Percentiles rank a stretch among this genome's conserved stretches.
These are phyloP conservation scores for Labeo calbasu DNA, from an alignment of 2,797 vertebrate species.

Conservation along the genomic window DNA sequence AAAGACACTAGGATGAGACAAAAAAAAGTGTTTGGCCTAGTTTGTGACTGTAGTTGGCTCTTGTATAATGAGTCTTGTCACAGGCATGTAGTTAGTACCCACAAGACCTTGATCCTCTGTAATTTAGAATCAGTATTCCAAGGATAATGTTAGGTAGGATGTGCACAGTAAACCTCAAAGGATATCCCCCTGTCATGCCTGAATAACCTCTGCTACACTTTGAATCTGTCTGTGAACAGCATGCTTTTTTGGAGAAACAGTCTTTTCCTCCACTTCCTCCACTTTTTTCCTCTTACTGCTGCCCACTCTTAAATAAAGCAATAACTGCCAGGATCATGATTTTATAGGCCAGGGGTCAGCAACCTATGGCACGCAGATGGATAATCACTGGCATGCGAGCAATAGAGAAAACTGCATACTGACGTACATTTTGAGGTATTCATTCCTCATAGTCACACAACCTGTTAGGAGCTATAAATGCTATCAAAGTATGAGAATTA, in stretches of 20 bases:
- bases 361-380: too few relatives aligned
- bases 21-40: slow-evolving; percentile 31
- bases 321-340: neutral
- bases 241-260: slow-evolving; percentile 3
- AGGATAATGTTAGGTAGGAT: slow-evolving; percentile 38
- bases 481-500: too few relatives aligned
- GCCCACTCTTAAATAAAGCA: neutral
- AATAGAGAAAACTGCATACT: too few relatives aligned
- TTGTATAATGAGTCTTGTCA: slow-evolving; percentile 25
- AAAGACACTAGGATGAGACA: neutral
- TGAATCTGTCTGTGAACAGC: neutral
- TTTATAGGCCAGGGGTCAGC: neutral
- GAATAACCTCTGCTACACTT: slow-evolving; percentile 2
- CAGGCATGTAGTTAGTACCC: slow-evolving; percentile 34
- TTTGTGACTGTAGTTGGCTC: slow-evolving; percentile 16
- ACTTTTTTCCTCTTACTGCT: too few relatives aligned
- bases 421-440: too few relatives aligned
- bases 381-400: too few relatives aligned
- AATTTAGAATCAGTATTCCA: slow-evolving; percentile 33
- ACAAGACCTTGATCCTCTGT: slow-evolving; percentile 8
- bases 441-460: too few relatives aligned
- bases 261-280: neutral
- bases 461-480: too few relatives aligned
- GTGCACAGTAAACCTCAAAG: slow-evolving; percentile 28
- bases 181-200: slow-evolving; percentile 1